Evolutionary conservation across 2,888 invertebrate genomes (phyloP), one percentile per base, ranked within the genome.

Genomic region (Drosophila cracens): DNA sequence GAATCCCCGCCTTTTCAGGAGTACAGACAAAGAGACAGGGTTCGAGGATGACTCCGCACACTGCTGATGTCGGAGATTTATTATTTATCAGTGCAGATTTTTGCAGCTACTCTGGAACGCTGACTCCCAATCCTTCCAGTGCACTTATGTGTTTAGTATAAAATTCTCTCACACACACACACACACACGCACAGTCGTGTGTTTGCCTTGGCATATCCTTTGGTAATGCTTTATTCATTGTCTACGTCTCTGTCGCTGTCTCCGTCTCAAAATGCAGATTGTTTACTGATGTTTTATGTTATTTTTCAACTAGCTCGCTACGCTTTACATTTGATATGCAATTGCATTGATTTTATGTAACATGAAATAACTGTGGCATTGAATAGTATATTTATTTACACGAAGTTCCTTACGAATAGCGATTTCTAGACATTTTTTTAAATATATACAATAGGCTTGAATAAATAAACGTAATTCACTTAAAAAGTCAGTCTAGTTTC

Each of bases 11-110:
- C 61, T 52, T 52, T 61, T 53, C 58, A 27, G 34, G 16, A 29
- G 29, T 13, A 13, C 21, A 49, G 49, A 49, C 25, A 49, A 49
- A 49, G 48, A 10, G 49, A n/a, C n/a, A 52, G 49, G 25, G 54
- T 25, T 53, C 33, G 36, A 78, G 31, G 18, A 25, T 59, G 58
- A 59, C 72, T 70, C 57, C 58, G 71, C 63, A 66, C 62, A 60
- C 70, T 73, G 78, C 79, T 81, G 76, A 82, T 85, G 82, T 43
- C 61, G 61, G 60, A 81, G 83, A 86, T 86, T 84, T 86, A 86
- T 86, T 86, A 86, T 86, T 86, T 87, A 86, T 84, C 87, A 84
- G 83, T 79, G 87, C 85, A 85, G 83, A 84, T 76, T 87, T 76
- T 72, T 64, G 63, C 85, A 72, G 69, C 74, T 76, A 73, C 70